These are phyloP conservation scores for Axea sp. DNA, from an alignment of 2,888 invertebrate species.

Conservation along the genomic window DNA sequence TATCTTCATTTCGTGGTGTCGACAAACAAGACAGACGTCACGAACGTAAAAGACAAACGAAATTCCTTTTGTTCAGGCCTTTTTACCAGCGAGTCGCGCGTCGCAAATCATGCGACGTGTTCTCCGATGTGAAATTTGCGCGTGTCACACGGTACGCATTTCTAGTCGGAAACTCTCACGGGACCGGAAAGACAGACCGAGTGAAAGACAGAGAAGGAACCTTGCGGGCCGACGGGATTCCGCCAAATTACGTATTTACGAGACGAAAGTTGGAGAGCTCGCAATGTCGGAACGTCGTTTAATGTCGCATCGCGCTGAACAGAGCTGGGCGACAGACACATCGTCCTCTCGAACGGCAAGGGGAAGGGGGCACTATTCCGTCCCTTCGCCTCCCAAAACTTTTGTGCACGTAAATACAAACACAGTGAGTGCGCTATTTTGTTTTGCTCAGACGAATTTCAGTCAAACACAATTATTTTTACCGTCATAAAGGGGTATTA, in stretches of 20 bases:
- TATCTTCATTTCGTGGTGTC: slow-evolving; percentile 29
- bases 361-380: too few relatives aligned
- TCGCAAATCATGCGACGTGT: slow-evolving; percentile 55
- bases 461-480: too few relatives aligned
- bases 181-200: slow-evolving; percentile 36
- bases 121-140: slow-evolving; percentile 56
- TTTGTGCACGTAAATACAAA: slow-evolving; percentile 16
- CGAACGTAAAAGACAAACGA: slow-evolving; percentile 52
- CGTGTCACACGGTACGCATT: slow-evolving; percentile 58
- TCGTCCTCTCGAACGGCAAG: background rate
- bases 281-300: slow-evolving; percentile 71
- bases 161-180: slow-evolving; percentile 30
- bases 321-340: slow-evolving; percentile 34
- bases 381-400: background rate
- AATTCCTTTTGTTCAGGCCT: slow-evolving; percentile 49
- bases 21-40: slow-evolving; percentile 45
- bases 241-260: slow-evolving; percentile 73
- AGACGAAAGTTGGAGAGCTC: slow-evolving; percentile 69
- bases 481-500: too few relatives aligned
- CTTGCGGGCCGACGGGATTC: slow-evolving; percentile 66
- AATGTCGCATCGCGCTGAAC: slow-evolving; percentile 65
- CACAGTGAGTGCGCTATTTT: slow-evolving; percentile 5
- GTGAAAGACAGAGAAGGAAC: slow-evolving; percentile 27
- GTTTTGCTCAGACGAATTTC: slow-evolving; percentile 16
- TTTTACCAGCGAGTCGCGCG: slow-evolving; percentile 36